Conservation (phyloP, 2,888 invertebrate genomes). For the Acrobasis consociella region DNA sequence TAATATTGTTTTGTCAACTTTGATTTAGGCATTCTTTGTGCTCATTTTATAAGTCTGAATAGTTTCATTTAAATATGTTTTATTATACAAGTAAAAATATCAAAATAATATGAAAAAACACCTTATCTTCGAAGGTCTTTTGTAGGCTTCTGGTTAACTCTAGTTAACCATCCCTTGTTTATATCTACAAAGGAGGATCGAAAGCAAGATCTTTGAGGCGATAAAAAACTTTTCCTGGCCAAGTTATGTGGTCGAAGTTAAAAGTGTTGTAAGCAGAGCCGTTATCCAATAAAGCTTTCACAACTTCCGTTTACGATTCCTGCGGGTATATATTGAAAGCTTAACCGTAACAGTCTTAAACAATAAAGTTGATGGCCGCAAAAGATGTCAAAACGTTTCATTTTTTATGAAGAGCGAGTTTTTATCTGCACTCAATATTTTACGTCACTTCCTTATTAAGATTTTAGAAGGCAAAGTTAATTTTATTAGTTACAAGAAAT, state of each 20-base stretch:
- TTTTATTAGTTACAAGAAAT: conserved; percentile 33
- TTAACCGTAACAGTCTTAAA: conserved; percentile 41
- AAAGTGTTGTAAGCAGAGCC: conserved; percentile 56
- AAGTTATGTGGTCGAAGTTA: conserved; percentile 50
- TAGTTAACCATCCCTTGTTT: too few species aligned
- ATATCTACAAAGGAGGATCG: conserved; percentile 37
- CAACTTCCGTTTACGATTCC: conserved; percentile 56
- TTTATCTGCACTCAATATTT: conserved; percentile 21
- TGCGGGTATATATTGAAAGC: conserved; percentile 42
- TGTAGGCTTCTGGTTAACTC: background rate
- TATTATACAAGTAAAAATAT: too few species aligned
- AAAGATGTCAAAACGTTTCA: conserved; percentile 12
- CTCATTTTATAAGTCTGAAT: too few species aligned
- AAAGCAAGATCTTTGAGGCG: conserved; percentile 37
- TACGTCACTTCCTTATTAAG: conserved; percentile 19
- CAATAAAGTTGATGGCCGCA: conserved; percentile 25
- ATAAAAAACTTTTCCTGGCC: conserved; percentile 46
- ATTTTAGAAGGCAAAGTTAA: conserved; percentile 23
- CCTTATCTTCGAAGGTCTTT: too few species aligned
- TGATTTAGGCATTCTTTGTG: too few species aligned
- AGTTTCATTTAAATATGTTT: too few species aligned
- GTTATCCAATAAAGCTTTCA: conserved; percentile 64
- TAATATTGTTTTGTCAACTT: background rate
- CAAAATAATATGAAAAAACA: too few species aligned
- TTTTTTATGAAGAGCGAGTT: background rate